Evolutionary conservation across 1,140 invertebrate species (phyloP), one percentile per base, ranked within the genome.

Genomic region (Belonocnema kinseyi): DNA sequence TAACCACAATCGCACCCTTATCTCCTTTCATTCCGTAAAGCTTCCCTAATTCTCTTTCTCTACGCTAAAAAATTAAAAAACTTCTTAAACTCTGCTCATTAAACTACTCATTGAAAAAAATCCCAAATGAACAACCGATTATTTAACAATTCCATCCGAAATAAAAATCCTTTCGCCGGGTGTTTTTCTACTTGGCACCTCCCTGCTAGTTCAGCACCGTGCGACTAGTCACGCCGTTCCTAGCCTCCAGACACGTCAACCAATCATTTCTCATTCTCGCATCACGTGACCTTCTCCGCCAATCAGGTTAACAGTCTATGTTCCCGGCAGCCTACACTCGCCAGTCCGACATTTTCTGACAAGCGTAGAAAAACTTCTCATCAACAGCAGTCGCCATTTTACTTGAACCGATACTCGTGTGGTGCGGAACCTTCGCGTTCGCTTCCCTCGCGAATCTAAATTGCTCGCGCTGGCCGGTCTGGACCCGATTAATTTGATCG

Each of bases 321-420:
- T 92, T 94, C 93, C 92, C 95, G 94, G 88, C 88, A 81, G 75
- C 54, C 78, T 86, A 81, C 83, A 85, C 93, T 94, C 94, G 94
- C 94, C 87, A 93, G 93, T 95, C 95, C 94, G 95, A 93, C 93
- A 94, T 94, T 93, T 95, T 95, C 94, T 96, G 95, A 96, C 96
- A 96, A 96, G 95, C 95, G 95, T 96, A 96, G 94, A 95, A 96
- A 96, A 96, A 96, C 94, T 96, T 95, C 94, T 95, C 95, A 95
- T 96, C 95, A 96, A 96, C 95, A 96, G 87, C 88, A 83, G 95
- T 95, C 95, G 96, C 96, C 96, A 97, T 97, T 94, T 96, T 96
- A 95, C 93, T 93, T 94, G 93, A 93, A 88, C 93, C 93, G 93
- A 93, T 93, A 94, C 93, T 93, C 92, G 93, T 94, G 87, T 82